phyloP scores from a whole-genome alignment of 2,888 invertebrate genomes.

The Thymelicus acteon region DNA sequence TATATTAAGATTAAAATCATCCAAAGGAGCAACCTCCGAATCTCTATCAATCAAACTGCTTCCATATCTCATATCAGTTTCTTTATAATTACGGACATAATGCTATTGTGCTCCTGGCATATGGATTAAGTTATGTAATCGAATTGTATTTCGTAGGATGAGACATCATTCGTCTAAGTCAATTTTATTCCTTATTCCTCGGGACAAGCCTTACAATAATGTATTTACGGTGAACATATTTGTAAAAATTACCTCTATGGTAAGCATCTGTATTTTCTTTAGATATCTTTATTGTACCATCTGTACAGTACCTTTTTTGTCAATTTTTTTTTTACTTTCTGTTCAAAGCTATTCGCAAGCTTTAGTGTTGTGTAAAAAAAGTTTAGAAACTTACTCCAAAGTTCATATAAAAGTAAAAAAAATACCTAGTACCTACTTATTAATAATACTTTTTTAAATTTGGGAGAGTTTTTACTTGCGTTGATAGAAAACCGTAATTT shows the following conservation, averaged over 20 bases:
- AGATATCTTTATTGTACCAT: too few species aligned
- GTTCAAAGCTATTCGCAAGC: too few species aligned
- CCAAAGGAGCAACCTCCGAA: neutral
- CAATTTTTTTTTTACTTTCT: too few species aligned
- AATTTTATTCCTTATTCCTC: neutral
- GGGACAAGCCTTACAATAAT: neutral
- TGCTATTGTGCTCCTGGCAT: neutral
- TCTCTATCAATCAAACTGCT: conserved; percentile 1
- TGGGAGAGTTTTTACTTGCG: too few species aligned
- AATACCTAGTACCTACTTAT: too few species aligned
- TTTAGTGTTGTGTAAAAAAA: too few species aligned
- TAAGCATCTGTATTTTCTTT: too few species aligned
- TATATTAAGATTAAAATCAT: neutral
- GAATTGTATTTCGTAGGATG: conserved; percentile 8
- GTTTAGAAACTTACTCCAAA: too few species aligned
- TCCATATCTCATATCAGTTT: neutral
- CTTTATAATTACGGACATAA: neutral
- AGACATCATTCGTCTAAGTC: neutral
- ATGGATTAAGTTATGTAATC: conserved; percentile 14
- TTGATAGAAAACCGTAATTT: too few species aligned
- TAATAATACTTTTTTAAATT: too few species aligned
- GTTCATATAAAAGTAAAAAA: too few species aligned
- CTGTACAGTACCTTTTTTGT: too few species aligned
- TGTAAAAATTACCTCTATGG: neutral
- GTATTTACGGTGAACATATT: neutral